Conservation (phyloP, 2,113 vertebrate genomes). For the Antigone vipio region DNA sequence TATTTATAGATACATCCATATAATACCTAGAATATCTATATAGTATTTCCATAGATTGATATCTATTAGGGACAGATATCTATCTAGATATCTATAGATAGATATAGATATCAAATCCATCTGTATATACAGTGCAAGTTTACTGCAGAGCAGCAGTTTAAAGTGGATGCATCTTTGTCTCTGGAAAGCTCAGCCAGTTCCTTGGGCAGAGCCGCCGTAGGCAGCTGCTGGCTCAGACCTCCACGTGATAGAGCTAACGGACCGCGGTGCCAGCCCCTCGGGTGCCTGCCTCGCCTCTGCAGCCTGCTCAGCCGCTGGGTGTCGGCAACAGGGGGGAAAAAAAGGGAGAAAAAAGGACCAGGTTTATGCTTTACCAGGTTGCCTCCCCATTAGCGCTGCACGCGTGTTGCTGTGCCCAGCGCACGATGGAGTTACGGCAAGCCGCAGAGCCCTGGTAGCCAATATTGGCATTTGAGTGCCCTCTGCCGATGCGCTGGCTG, state of each 20-base stretch:
- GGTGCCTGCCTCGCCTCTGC: background rate
- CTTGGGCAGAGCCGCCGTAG: background rate
- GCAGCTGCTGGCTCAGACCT: background rate
- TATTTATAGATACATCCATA: background rate
- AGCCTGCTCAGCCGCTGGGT: background rate
- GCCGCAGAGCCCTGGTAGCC: background rate
- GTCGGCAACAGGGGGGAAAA: fast-evolving
- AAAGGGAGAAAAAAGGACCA: background rate
- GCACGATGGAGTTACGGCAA: background rate
- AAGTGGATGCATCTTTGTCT: background rate
- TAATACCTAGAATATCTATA: background rate
- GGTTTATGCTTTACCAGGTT: background rate
- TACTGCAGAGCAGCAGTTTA: background rate
- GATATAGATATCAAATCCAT: background rate
- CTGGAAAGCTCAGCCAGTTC: background rate
- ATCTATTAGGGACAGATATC: background rate
- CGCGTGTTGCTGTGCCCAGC: background rate
- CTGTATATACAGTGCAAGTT: background rate
- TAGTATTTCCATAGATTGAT: background rate
- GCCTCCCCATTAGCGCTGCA: fast-evolving
- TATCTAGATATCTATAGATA: background rate
- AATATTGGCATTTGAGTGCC: conserved; percentile 8
- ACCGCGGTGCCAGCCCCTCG: background rate
- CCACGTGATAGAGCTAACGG: background rate
- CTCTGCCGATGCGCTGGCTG: conserved; percentile 3